phyloP scores from a whole-genome alignment of 2,113 vertebrate genomes.

The Nesoenas mayeri region DNA sequence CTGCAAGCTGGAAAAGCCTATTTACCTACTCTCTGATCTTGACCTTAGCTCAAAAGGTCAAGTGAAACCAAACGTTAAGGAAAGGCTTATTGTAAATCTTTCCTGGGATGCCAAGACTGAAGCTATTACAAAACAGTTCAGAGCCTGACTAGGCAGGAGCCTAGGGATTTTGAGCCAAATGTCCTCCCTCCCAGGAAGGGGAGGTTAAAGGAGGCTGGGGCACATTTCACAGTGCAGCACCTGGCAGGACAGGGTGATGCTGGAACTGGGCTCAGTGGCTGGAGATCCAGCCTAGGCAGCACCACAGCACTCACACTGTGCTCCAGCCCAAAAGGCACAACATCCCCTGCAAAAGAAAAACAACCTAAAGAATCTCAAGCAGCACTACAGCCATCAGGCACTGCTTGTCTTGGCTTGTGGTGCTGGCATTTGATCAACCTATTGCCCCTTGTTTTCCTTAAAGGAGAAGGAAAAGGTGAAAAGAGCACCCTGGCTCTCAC shows the following conservation, averaged over 20 bases:
- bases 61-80: neutral
- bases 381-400: neutral
- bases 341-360: neutral
- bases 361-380: neutral
- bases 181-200: neutral
- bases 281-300: neutral
- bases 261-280: rapidly evolving
- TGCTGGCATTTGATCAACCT: neutral
- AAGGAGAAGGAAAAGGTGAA: neutral
- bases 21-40: conserved; percentile 8
- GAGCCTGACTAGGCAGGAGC: neutral
- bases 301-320: rapidly evolving
- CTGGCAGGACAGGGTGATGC: neutral
- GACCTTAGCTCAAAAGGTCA: conserved; percentile 6
- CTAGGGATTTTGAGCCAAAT: neutral
- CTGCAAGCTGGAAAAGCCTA: neutral
- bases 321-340: neutral
- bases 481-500: neutral
- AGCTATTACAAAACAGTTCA: neutral
- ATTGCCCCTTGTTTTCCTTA: neutral
- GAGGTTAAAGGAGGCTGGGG: neutral
- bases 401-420: neutral
- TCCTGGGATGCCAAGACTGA: neutral
- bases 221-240: rapidly evolving
- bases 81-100: neutral